Conservation (phyloP, 2,888 invertebrate species). For the Andrena dorsata region DNA sequence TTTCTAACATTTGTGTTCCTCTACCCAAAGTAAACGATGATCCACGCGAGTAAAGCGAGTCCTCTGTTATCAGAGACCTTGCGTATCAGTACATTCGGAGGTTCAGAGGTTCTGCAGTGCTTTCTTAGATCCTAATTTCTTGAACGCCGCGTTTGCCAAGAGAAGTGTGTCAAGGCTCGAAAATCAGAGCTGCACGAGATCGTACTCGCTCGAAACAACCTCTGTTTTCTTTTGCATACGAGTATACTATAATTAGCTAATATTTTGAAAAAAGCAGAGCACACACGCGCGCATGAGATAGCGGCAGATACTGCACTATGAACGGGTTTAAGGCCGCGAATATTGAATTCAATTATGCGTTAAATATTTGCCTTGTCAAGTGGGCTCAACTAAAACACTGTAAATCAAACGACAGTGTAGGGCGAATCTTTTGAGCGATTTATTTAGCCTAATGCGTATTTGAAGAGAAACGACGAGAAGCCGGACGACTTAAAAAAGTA, state of each 20-base stretch:
- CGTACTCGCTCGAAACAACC: neutral
- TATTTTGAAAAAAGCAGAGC: conserved; percentile 3
- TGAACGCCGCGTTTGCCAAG: neutral
- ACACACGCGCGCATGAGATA: neutral
- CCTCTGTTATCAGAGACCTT: neutral
- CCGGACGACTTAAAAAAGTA: neutral
- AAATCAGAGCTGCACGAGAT: conserved; percentile 3
- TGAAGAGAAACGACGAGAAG: neutral
- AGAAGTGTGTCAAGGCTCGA: conserved; percentile 22
- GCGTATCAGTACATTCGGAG: neutral
- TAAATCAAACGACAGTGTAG: neutral
- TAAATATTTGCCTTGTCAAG: conserved; percentile 30
- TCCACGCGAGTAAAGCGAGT: neutral
- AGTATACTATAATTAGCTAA: conserved; percentile 13
- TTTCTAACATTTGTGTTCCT: neutral
- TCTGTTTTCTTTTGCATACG: conserved; percentile 7
- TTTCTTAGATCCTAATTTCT: conserved; percentile 33
- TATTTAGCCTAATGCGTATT: conserved; percentile 7
- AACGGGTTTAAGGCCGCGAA: neutral
- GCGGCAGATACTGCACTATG: neutral
- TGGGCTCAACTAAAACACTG: neutral
- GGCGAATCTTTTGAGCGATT: neutral
- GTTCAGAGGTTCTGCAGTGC: neutral
- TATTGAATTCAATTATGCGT: neutral
- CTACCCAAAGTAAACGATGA: neutral